Evolutionary conservation across 2,113 vertebrate genomes (phyloP), one percentile per base, ranked within the genome.

Genomic region (Micronycteris hirsuta): DNA sequence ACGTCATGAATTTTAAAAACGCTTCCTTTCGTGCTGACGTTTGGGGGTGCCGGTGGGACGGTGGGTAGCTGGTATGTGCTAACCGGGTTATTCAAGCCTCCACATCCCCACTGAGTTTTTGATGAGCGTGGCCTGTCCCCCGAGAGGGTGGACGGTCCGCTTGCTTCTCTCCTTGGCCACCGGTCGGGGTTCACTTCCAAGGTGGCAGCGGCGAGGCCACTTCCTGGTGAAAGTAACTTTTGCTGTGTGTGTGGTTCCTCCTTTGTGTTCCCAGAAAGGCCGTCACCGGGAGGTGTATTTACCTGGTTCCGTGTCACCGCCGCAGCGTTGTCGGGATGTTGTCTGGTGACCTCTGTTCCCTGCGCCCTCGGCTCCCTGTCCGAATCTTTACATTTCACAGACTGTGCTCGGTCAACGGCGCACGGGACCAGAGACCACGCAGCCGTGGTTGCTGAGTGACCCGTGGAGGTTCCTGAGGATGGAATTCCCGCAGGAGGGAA

Each of bases 401-500:
- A 28, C 10, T 17, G 2, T 20, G 24, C 33, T n/a, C 52, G 36
- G 20, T 2, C 3, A 49, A n/a, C 26, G 20, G 65, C 15, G 22
- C 1, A 0, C 0, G 0, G 58, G 19, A 22, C 15, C 31, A 45
- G 70, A 15, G 28, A 31, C 8, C 2, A 13, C 22, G 1, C 10
- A 19, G 36, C 24, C 12, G 31, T 22, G 52, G 85, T 36, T 22
- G 49, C 71, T 4, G 41, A 13, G 49, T 1, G 67, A 16, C 28
- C 76, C 28, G 5, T 0, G 26, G 47, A n/a, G n/a, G 13, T 0
- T 4, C 33, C n/a, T 0, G 17, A 68, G 20, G 80, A 8, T 0
- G 45, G 2, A 77, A 3, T 8, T 0, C 2, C 3, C 13, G 9
- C n/a, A 8, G 0, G 2, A 0, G 28, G 1, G 12, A 5, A 3